phyloP scores from a whole-genome alignment of 2,888 invertebrate genomes.

The Tetanocera ferruginea region DNA sequence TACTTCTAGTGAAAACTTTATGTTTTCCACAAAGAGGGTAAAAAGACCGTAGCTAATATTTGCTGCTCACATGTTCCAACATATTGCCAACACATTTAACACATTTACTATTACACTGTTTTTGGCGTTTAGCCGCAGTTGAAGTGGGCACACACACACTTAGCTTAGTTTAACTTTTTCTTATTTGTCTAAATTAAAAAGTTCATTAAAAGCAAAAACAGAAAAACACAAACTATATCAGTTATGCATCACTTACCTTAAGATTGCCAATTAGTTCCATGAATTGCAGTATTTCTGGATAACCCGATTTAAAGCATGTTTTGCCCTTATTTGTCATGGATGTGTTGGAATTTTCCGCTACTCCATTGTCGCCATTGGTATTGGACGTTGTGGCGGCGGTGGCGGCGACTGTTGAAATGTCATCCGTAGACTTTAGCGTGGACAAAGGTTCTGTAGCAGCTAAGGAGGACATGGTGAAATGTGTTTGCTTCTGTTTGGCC shows the following conservation, averaged over 20 bases:
- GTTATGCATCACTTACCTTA: slow-evolving; percentile 72
- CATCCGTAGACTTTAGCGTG: slow-evolving; percentile 44
- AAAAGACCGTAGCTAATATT: too few relatives aligned
- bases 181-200: too few relatives aligned
- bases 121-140: too few relatives aligned
- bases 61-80: too few relatives aligned
- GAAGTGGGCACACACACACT: too few relatives aligned
- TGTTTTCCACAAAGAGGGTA: too few relatives aligned
- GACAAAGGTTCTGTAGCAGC: slow-evolving; percentile 60
- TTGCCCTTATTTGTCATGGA: slow-evolving; percentile 55
- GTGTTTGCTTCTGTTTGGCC: slow-evolving; percentile 60
- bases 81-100: too few relatives aligned
- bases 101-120: too few relatives aligned
- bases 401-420: slow-evolving; percentile 43
- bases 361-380: slow-evolving; percentile 41
- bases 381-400: slow-evolving; percentile 5
- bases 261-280: slow-evolving; percentile 80
- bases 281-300: slow-evolving; percentile 73
- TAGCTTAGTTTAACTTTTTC: too few relatives aligned
- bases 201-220: background rate
- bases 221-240: background rate
- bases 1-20: too few relatives aligned
- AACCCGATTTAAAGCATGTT: slow-evolving; percentile 64
- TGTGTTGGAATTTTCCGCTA: slow-evolving; percentile 34
- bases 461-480: slow-evolving; percentile 63